Conservation (phyloP, 1,140 invertebrate genomes). For the Triops longicaudatus region DNA sequence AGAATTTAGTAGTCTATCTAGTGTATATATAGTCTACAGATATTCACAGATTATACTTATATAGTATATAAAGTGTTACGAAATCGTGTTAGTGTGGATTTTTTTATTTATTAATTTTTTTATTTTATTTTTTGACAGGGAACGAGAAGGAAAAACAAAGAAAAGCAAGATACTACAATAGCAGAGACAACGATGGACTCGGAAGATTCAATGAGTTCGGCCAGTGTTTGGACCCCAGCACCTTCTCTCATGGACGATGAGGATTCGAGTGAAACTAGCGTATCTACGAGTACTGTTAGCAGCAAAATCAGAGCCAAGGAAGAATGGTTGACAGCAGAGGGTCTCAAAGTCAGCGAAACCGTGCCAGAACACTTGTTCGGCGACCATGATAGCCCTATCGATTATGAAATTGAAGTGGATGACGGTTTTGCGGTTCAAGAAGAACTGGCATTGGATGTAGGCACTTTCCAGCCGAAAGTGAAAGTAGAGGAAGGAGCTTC, state of each 20-base stretch:
- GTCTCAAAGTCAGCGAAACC: conserved; percentile 33
- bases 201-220: neutral
- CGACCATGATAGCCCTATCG: conserved; percentile 40
- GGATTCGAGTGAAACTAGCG: conserved; percentile 15
- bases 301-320: neutral
- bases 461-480: neutral
- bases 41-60: no score
- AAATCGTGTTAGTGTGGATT: neutral
- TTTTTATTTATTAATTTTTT: neutral
- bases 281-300: conserved; percentile 1
- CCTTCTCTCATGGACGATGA: neutral
- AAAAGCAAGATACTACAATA: neutral
- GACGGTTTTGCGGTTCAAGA: conserved; percentile 19
- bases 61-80: no score
- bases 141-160: conserved; percentile 17
- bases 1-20: no score
- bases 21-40: no score
- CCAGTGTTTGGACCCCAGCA: neutral
- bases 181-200: conserved; percentile 3
- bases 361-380: conserved; percentile 39
- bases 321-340: neutral
- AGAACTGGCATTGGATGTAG: neutral
- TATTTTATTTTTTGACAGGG: neutral
- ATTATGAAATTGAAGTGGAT: conserved; percentile 32
- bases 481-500: neutral